phyloP scores from a whole-genome alignment of 2,888 invertebrate species.

The Andrena flavipes region DNA sequence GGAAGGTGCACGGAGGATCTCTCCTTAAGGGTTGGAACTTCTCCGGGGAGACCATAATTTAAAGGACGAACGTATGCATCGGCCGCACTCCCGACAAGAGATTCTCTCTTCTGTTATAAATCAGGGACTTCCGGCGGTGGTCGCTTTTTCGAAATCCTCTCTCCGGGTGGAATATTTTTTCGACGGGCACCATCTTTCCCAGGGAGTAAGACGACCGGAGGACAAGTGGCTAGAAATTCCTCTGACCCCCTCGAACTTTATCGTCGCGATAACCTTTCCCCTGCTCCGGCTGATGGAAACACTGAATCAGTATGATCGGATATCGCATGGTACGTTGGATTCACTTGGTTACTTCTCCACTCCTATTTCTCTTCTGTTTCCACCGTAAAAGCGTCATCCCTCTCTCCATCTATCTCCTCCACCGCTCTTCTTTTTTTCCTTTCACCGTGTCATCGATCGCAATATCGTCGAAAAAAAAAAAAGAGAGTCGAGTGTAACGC shows the following conservation, averaged over 20 bases:
- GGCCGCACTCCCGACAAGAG: slow-evolving; percentile 1
- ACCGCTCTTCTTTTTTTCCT: neutral
- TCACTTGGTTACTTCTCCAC: slow-evolving; percentile 55
- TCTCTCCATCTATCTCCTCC: neutral
- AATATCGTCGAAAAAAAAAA: slow-evolving; percentile 56
- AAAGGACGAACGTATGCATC: slow-evolving; percentile 20
- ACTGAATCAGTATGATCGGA: slow-evolving; percentile 66
- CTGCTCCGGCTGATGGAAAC: slow-evolving; percentile 46
- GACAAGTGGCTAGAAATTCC: slow-evolving; percentile 48
- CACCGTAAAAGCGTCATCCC: slow-evolving; percentile 14
- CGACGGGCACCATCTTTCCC: slow-evolving; percentile 3
- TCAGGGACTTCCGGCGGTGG: slow-evolving; percentile 17
- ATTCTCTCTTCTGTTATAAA: slow-evolving; percentile 30
- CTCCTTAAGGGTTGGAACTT: neutral
- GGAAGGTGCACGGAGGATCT: neutral
- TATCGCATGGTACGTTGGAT: slow-evolving; percentile 54
- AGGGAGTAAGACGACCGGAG: slow-evolving; percentile 26
- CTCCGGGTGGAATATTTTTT: slow-evolving; percentile 26
- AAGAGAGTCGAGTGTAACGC: slow-evolving; percentile 48
- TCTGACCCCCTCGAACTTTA: slow-evolving; percentile 54
- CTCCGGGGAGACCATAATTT: slow-evolving; percentile 19
- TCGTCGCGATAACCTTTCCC: slow-evolving; percentile 60
- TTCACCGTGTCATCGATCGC: slow-evolving; percentile 50
- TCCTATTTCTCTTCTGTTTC: slow-evolving; percentile 39
- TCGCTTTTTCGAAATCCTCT: slow-evolving; percentile 19